Evolutionary conservation across 2,888 invertebrate species (phyloP), one percentile per base, ranked within the genome.

Genomic region (Aplocera efformata): DNA sequence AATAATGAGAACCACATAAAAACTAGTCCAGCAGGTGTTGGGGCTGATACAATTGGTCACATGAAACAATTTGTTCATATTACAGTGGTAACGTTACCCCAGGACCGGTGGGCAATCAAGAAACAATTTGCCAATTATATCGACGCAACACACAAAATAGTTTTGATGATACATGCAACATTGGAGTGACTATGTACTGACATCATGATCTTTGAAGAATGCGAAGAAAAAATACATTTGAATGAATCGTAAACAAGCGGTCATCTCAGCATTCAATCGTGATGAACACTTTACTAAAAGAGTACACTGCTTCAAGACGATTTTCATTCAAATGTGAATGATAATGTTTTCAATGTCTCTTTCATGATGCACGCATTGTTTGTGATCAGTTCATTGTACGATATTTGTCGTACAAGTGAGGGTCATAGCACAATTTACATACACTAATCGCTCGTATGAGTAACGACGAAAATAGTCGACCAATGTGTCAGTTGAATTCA

Each of bases 241-340:
- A 60, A 63, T 61, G 47, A 45, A 48, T 42, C 37, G 59, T 58
- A 66, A 63, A 67, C 58, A 67, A 65, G 65, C 53, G 49, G 60
- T 67, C 63, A 62, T 64, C 58, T 68, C 67, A 72, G 48, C 49
- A 48, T 52, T 70, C 61, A 61, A 57, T 58, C 56, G 48, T 52
- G 43, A 42, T 52, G 50, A 41, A 32, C 46, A 45, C 44, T 60
- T 66, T 64, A 54, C 55, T 61, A 30, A 40, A 55, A 38, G 51
- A 48, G 43, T 44, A 42, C 52, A 56, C 43, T 60, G 58, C 58
- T 47, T 64, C 60, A 50, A 44, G 54, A 57, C 44, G 48, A 40
- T 29, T 56, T 43, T 50, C 36, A 69, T 71, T 71, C 62, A 66
- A 64, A 76, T 74, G 70, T 62, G 71, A 63, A 77, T 78, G 28